These are phyloP conservation scores for Drosophila fungiperda DNA, from an alignment of 2,888 invertebrate genomes.

Conservation along the genomic window DNA sequence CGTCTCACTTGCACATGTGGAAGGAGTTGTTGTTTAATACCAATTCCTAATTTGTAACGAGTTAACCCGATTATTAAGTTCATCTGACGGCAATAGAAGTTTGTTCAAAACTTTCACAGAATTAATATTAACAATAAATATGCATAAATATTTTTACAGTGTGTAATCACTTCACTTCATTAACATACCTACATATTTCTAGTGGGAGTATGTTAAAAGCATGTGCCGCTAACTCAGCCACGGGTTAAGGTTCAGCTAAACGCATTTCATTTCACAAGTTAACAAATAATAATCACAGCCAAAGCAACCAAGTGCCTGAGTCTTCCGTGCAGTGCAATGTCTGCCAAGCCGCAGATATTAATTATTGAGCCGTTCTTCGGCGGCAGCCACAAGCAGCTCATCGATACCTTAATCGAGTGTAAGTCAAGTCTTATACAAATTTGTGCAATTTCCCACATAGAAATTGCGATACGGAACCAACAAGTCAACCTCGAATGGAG, in stretches of 20 bases:
- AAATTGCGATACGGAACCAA: background rate
- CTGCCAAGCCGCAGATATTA: slow-evolving; percentile 84
- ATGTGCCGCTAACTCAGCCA: slow-evolving; percentile 46
- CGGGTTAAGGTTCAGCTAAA: slow-evolving; percentile 49
- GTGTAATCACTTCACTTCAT: slow-evolving; percentile 1
- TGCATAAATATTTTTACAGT: background rate
- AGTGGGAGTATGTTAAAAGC: slow-evolving; percentile 21
- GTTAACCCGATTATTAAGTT: slow-evolving; percentile 4
- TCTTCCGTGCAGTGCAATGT: slow-evolving; percentile 48
- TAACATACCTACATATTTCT: background rate
- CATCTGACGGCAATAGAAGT: background rate
- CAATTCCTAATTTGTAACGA: slow-evolving; percentile 12
- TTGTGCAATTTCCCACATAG: background rate
- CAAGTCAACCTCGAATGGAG: background rate
- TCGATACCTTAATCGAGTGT: slow-evolving; percentile 86
- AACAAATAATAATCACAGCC: slow-evolving; percentile 22
- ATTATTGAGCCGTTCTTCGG: slow-evolving; percentile 90
- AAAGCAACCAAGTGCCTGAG: slow-evolving; percentile 2
- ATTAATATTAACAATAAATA: background rate
- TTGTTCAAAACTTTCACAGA: background rate
- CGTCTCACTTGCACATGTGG: slow-evolving; percentile 44
- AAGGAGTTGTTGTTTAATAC: slow-evolving; percentile 46
- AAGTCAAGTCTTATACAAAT: slow-evolving; percentile 42
- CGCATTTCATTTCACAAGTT: slow-evolving; percentile 33
- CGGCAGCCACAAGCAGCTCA: slow-evolving; percentile 90